These are phyloP conservation scores for Sciaenops ocellatus DNA, from an alignment of 2,797 vertebrate genomes.

Conservation along the genomic window DNA sequence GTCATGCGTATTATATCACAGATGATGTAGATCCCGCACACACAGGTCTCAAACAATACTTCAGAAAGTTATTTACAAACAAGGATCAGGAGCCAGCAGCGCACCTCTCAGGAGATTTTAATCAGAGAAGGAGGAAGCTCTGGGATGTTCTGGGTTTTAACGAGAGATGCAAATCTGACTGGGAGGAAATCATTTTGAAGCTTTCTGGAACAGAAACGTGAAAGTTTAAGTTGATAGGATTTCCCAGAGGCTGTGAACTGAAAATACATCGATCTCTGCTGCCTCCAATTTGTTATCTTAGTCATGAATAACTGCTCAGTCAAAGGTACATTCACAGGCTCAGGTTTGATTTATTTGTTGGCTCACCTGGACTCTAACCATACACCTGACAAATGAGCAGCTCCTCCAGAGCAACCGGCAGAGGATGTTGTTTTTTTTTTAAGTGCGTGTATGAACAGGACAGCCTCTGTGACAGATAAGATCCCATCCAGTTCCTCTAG, in stretches of 20 bases:
- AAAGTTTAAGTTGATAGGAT: background rate
- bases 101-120: slow-evolving; percentile 54
- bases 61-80: slow-evolving; percentile 31
- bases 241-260: background rate
- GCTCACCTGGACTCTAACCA: background rate
- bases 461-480: slow-evolving; percentile 37
- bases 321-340: background rate
- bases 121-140: slow-evolving; percentile 48
- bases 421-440: too few species aligned
- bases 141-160: slow-evolving; percentile 5
- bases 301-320: background rate
- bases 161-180: background rate
- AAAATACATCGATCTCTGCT: background rate
- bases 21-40: background rate
- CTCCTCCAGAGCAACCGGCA: background rate
- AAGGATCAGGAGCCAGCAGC: slow-evolving; percentile 13
- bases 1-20: background rate
- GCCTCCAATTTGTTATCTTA: background rate
- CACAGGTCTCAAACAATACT: background rate
- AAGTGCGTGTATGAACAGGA: slow-evolving; percentile 40
- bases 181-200: slow-evolving; percentile 22
- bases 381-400: background rate
- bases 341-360: background rate
- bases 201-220: background rate
- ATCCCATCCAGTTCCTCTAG: slow-evolving; percentile 13